phyloP scores from a whole-genome alignment of 2,888 invertebrate species.

The Orthosia gracilis region DNA sequence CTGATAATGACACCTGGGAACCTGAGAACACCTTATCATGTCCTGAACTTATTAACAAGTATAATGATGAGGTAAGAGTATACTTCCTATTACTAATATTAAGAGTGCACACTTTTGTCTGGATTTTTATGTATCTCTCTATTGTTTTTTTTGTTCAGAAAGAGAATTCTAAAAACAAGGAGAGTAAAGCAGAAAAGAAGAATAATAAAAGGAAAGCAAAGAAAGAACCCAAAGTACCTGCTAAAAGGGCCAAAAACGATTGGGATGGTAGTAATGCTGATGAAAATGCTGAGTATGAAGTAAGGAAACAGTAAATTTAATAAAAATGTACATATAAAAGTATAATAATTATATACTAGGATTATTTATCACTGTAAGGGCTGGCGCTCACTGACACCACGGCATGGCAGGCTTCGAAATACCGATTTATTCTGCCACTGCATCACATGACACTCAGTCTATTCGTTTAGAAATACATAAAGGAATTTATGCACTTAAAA shows the following conservation, averaged over 20 bases:
- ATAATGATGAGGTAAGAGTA: conserved; percentile 81
- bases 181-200: conserved; percentile 72
- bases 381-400: too few relatives aligned
- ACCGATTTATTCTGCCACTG: too few relatives aligned
- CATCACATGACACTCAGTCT: too few relatives aligned
- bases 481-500: too few relatives aligned
- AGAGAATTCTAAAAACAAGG: conserved; percentile 82
- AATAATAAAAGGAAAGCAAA: conserved; percentile 79
- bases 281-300: conserved; percentile 92
- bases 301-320: conserved; percentile 64
- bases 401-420: too few relatives aligned
- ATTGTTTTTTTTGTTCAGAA: conserved; percentile 72
- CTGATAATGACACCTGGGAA: conserved; percentile 94
- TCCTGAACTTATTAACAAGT: conserved; percentile 92
- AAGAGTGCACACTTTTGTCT: neutral
- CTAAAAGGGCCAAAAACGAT: conserved; percentile 81
- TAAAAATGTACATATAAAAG: neutral
- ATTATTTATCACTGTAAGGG: too few relatives aligned
- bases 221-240: conserved; percentile 74
- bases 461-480: too few relatives aligned
- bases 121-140: conserved; percentile 4
- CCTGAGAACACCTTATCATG: conserved; percentile 94
- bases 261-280: conserved; percentile 87
- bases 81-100: neutral
- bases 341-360: too few relatives aligned